Percentiles rank a stretch among this genome's conserved stretches.
Evolutionary conservation across 2,113 vertebrate species (phyloP).

Genomic region (Cricetomys ansorgei): DNA sequence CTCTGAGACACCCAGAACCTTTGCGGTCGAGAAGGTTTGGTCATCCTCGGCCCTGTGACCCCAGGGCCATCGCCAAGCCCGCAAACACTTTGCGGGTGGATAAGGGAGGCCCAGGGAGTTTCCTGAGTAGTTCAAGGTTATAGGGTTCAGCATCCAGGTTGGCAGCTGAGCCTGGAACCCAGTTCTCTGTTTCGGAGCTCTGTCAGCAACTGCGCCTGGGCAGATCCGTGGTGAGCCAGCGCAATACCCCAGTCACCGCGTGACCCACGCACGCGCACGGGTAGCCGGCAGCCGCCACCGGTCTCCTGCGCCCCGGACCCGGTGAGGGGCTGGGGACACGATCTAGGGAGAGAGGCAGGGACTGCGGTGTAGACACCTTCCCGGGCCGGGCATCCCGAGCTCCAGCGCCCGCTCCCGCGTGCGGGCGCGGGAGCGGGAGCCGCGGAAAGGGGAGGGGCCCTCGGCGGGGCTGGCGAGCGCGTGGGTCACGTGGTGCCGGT

Average conservation of each 20-base stretch:
- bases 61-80: not conserved
- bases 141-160: not conserved
- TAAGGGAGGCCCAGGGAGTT: not conserved
- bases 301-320: not conserved
- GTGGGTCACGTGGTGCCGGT: slow-evolving; percentile 86
- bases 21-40: not conserved
- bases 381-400: not conserved
- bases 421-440: slow-evolving; percentile 38
- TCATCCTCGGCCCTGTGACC: no score
- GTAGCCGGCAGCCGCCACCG: slow-evolving; percentile 40
- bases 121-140: slow-evolving; percentile 25
- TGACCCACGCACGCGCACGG: slow-evolving; percentile 70
- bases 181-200: not conserved
- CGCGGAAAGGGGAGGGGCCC: slow-evolving; percentile 80
- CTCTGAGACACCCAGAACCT: not conserved
- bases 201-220: not conserved
- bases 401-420: not conserved
- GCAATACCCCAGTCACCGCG: slow-evolving; percentile 56
- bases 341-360: not conserved
- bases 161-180: not conserved
- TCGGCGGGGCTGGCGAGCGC: slow-evolving; percentile 84
- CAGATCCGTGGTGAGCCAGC: slow-evolving; percentile 59
- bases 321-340: slow-evolving; percentile 4
- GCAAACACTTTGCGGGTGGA: not conserved
- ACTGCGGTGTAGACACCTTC: not conserved